Evolutionary conservation across 2,113 vertebrate genomes (phyloP).

Genomic region (Bubo bubo): DNA sequence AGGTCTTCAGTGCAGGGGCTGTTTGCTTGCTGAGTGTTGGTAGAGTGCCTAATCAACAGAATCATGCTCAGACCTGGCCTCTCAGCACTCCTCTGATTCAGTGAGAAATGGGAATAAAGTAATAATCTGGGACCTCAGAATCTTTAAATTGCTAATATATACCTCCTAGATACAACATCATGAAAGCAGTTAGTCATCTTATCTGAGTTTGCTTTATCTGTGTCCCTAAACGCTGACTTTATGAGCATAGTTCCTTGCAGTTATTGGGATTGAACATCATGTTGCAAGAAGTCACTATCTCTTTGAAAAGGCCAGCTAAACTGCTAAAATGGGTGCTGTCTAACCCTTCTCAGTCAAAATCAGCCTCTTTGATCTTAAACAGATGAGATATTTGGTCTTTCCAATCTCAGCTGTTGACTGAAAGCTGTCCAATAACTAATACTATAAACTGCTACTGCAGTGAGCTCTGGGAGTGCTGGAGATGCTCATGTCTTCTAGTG

Average conservation of each 20-base stretch:
- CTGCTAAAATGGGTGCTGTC: fast-evolving
- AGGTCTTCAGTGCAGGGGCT: not conserved
- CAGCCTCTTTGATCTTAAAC: not conserved
- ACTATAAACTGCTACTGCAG: not conserved
- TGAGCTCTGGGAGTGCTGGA: not conserved
- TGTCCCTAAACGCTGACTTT: not conserved
- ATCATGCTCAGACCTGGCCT: not conserved
- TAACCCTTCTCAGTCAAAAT: not conserved
- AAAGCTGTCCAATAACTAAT: not conserved
- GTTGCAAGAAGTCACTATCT: not conserved
- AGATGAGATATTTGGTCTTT: not conserved
- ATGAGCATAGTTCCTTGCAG: not conserved
- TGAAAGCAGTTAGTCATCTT: not conserved
- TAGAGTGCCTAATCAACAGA: not conserved
- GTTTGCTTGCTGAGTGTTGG: not conserved
- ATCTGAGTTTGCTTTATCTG: not conserved
- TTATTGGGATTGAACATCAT: not conserved
- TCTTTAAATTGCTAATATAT: not conserved
- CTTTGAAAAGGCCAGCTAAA: not conserved
- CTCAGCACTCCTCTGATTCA: not conserved
- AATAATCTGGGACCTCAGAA: not conserved
- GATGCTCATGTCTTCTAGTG: not conserved
- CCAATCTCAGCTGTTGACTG: not conserved
- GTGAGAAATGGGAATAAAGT: not conserved
- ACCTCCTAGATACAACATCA: not conserved